Evolutionary conservation across 2,797 vertebrate species (phyloP).

Genomic region (Mycteria americana): DNA sequence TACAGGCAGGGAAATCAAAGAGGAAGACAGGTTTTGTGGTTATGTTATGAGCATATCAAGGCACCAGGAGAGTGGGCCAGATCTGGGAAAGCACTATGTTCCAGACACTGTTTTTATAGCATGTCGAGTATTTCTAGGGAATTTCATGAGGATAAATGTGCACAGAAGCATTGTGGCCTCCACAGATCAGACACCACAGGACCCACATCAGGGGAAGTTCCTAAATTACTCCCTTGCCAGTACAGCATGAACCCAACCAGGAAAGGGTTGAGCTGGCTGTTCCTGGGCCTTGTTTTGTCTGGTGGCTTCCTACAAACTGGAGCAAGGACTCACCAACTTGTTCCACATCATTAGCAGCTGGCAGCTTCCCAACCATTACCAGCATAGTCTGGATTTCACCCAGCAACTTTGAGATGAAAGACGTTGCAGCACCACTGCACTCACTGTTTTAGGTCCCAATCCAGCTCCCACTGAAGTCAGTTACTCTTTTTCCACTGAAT

Average conservation of each 20-base stretch:
- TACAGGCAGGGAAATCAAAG: background rate
- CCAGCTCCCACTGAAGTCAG: slow-evolving; percentile 35
- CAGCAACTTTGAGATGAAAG: slow-evolving; percentile 46
- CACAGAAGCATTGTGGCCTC: background rate
- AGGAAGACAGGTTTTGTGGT: background rate
- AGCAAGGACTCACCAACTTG: slow-evolving; percentile 51
- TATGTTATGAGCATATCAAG: background rate
- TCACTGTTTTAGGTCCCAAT: slow-evolving; percentile 29
- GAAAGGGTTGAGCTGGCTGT: slow-evolving; percentile 11
- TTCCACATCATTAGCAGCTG: slow-evolving; percentile 53
- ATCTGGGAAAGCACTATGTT: background rate
- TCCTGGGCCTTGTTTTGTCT: slow-evolving; percentile 64
- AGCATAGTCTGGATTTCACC: slow-evolving; percentile 36
- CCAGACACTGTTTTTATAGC: slow-evolving; percentile 13
- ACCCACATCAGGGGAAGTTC: slow-evolving; percentile 46
- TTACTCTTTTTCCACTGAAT: background rate
- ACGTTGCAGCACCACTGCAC: background rate
- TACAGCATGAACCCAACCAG: slow-evolving; percentile 5
- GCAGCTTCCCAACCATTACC: slow-evolving; percentile 57
- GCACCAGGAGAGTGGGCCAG: background rate
- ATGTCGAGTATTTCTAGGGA: slow-evolving; percentile 31
- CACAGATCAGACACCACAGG: slow-evolving; percentile 40
- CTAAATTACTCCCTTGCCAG: slow-evolving; percentile 25
- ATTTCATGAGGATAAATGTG: background rate
- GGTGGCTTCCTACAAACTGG: slow-evolving; percentile 55